These are phyloP conservation scores for Paguma larvata DNA, from an alignment of 2,797 vertebrate genomes.

Conservation along the genomic window DNA sequence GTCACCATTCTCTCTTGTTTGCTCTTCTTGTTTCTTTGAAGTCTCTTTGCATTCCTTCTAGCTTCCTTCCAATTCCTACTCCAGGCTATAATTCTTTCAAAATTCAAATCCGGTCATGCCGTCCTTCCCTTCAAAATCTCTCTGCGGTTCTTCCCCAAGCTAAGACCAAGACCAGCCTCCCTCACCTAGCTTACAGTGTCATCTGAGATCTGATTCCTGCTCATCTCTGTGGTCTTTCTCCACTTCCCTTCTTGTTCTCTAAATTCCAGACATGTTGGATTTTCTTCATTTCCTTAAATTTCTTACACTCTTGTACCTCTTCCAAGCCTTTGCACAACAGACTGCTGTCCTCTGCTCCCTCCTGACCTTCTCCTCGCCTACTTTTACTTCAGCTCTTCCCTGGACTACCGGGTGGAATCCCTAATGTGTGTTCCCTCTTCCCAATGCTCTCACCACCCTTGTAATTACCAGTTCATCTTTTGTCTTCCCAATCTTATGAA, in stretches of 20 bases:
- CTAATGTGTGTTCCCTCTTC: background rate
- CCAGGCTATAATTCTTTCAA: background rate
- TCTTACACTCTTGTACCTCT: background rate
- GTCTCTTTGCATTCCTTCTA: constrained; percentile 9
- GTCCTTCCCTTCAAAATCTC: background rate
- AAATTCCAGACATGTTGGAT: background rate
- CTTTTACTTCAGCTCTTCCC: background rate
- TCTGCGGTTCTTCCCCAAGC: background rate
- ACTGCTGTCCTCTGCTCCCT: background rate
- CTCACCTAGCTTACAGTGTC: background rate
- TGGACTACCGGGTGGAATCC: background rate
- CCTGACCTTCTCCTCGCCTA: background rate
- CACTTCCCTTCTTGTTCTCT: background rate
- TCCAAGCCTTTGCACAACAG: background rate
- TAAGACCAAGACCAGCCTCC: background rate
- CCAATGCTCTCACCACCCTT: background rate
- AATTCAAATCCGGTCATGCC: background rate
- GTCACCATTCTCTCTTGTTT: background rate
- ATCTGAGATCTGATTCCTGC: background rate
- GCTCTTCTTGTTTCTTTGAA: background rate
- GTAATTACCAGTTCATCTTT: background rate
- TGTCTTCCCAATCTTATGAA: background rate
- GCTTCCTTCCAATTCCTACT: background rate
- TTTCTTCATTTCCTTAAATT: background rate
- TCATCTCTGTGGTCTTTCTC: background rate